phyloP scores from a whole-genome alignment of 1,140 invertebrate species.

The Ceratosolen solmsi region DNA sequence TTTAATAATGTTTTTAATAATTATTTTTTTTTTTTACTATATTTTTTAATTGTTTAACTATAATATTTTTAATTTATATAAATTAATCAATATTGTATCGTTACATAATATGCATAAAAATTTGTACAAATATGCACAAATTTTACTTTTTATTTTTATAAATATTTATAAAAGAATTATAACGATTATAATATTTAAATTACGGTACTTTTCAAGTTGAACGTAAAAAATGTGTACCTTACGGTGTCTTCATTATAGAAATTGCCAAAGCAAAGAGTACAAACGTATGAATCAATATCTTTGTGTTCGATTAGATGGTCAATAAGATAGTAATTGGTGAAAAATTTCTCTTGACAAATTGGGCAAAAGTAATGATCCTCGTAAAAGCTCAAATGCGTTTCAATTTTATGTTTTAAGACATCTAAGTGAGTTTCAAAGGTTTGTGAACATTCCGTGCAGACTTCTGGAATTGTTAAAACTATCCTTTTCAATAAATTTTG shows the following conservation, averaged over 20 bases:
- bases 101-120: too few relatives aligned
- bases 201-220: too few relatives aligned
- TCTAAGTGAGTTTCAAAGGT: conserved; percentile 34
- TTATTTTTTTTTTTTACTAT: too few relatives aligned
- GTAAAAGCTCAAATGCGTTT: not conserved
- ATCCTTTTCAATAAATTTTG: conserved; percentile 25
- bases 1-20: too few relatives aligned
- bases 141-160: too few relatives aligned
- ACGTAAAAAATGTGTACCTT: conserved; percentile 44
- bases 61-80: too few relatives aligned
- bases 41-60: too few relatives aligned
- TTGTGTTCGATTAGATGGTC: conserved; percentile 37
- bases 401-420: conserved; percentile 42
- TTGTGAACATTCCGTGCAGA: conserved; percentile 32
- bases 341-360: conserved; percentile 43
- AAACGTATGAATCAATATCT: conserved; percentile 31
- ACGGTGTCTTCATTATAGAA: conserved; percentile 41
- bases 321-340: conserved; percentile 7
- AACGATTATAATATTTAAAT: too few relatives aligned
- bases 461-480: conserved; percentile 34
- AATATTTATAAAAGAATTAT: too few relatives aligned
- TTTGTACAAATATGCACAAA: too few relatives aligned
- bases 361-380: conserved; percentile 32
- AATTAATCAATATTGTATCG: too few relatives aligned
- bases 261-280: conserved; percentile 19